Conservation (phyloP, 2,888 invertebrate genomes). For the Eucera pruinosa region DNA sequence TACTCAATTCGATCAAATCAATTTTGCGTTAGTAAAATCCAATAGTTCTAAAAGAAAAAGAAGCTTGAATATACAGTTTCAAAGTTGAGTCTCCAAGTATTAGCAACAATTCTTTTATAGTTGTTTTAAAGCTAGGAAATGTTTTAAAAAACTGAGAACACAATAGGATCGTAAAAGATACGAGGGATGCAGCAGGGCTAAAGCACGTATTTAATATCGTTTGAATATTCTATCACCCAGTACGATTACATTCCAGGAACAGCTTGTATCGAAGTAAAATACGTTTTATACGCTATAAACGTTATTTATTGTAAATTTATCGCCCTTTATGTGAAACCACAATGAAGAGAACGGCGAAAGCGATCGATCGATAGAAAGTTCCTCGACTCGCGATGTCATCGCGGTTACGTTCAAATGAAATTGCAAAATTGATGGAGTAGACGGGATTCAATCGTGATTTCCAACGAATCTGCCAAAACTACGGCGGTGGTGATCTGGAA, state of each 20-base stretch:
- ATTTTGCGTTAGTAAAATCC: no score
- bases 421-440: slow-evolving; percentile 48
- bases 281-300: neutral
- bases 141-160: no score
- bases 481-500: slow-evolving; percentile 32
- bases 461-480: slow-evolving; percentile 35
- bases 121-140: no score
- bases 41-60: no score
- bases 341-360: neutral
- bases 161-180: no score
- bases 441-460: slow-evolving; percentile 27
- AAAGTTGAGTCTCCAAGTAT: no score
- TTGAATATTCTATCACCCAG: no score
- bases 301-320: neutral
- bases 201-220: no score
- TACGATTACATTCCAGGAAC: neutral
- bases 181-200: no score
- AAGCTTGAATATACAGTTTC: no score
- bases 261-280: neutral
- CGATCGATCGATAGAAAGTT: slow-evolving; percentile 4
- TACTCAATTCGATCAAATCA: no score
- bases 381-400: neutral
- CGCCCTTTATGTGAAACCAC: neutral
- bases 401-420: slow-evolving; percentile 49
- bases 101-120: no score